Percentiles rank a stretch among this genome's conserved stretches.
Evolutionary conservation across 2,113 vertebrate species (phyloP).

Genomic region (Sula dactylatra): DNA sequence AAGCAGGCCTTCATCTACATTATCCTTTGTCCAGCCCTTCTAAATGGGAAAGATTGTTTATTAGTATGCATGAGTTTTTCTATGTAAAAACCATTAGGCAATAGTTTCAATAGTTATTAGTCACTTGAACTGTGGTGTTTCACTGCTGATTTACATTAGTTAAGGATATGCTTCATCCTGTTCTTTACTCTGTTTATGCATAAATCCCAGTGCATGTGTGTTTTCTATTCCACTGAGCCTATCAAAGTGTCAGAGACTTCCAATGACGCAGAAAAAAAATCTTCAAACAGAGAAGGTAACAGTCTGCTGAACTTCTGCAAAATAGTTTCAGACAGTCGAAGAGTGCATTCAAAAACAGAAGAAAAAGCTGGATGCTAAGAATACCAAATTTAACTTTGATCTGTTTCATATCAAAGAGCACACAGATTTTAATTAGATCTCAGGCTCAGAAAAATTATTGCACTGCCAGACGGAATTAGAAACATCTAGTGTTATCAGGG

Average conservation of each 20-base stretch:
- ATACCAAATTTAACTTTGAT: constrained; percentile 50
- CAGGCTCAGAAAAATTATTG: not conserved
- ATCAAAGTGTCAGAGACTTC: constrained; percentile 24
- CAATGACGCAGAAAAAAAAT: not conserved
- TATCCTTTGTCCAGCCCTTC: not conserved
- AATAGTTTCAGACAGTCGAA: constrained; percentile 17
- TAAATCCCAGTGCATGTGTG: not conserved
- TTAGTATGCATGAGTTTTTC: not conserved
- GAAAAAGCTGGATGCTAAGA: constrained; percentile 23
- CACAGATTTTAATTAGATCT: constrained; percentile 51
- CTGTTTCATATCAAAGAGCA: constrained; percentile 21
- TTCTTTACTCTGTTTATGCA: not conserved
- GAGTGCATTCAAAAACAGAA: not conserved
- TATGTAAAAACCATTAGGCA: not conserved
- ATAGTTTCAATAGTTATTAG: not conserved
- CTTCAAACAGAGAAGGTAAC: constrained; percentile 24
- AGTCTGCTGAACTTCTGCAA: constrained; percentile 28
- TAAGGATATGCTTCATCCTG: not conserved
- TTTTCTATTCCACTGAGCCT: constrained; percentile 15
- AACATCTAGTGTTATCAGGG: constrained; percentile 3
- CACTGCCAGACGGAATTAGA: constrained; percentile 31
- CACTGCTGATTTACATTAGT: not conserved
- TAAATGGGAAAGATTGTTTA: not conserved
- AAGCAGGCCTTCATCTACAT: not conserved
- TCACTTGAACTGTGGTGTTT: not conserved